A percentile compares a stretch with the other conserved stretches of the same genome.
phyloP scores from a whole-genome alignment of 2,113 vertebrate genomes.

The Ginglymostoma cirratum region DNA sequence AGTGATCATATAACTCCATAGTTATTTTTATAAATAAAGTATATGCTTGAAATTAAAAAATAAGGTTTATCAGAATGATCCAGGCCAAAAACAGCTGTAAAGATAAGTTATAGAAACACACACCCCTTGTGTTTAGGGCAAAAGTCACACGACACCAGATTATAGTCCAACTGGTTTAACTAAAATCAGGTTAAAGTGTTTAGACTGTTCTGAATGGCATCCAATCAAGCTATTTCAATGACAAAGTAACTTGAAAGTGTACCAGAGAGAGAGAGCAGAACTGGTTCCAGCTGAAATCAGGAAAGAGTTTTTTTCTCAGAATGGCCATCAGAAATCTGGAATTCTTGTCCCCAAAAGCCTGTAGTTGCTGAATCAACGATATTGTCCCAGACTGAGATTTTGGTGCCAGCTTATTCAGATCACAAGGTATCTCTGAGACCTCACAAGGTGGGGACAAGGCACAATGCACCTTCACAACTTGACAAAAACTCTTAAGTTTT shows the following conservation, averaged over 20 bases:
- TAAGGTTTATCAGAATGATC: background rate
- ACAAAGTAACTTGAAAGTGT: background rate
- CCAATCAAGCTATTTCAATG: background rate
- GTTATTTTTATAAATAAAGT: no score
- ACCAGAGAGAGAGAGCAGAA: background rate
- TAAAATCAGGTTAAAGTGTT: no score
- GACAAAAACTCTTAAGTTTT: background rate
- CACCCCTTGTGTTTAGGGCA: background rate
- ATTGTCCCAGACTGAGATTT: background rate
- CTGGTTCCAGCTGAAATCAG: background rate
- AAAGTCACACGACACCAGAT: no score
- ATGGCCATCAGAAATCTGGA: background rate
- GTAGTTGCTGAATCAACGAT: background rate
- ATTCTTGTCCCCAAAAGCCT: background rate
- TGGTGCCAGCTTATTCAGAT: background rate
- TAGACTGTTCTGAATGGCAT: background rate
- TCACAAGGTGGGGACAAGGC: background rate
- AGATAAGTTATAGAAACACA: background rate
- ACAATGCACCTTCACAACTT: background rate
- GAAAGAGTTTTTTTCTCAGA: background rate
- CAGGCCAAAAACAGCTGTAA: background rate
- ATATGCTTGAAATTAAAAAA: no score
- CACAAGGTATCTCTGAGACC: background rate
- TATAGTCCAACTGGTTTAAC: no score
- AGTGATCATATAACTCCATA: no score